Evolutionary conservation across 2,797 vertebrate genomes (phyloP), one percentile per base, ranked within the genome.

Genomic region (Nyctalus aviator): DNA sequence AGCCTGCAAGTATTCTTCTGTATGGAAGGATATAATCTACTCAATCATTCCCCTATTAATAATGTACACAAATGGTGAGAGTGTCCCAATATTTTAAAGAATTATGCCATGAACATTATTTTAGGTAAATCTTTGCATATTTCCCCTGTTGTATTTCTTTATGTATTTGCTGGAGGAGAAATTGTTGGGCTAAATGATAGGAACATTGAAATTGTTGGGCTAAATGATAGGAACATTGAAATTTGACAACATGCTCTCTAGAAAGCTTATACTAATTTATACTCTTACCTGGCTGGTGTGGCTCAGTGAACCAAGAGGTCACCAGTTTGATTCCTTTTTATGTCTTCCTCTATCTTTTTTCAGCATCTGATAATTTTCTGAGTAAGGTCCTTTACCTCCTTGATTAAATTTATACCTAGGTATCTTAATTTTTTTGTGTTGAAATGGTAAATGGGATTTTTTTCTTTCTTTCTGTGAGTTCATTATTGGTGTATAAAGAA

Each of bases 61-160:
- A 68, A 72, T 64, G 32, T 15, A 21, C 8, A 37, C 18, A n/a
- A 59, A 88, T 37, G 73, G 21, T 15, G 8, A 86, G 9, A 25
- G n/a, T 53, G 15, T 84, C 66, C 32, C 18, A 32, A 13, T 78
- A 81, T 76, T 87, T 94, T 79, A 92, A 76, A 91, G 62, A 88
- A 94, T 62, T 41, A 84, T 79, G 30, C 53, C 32, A 14, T 76
- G 20, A 57, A 46, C 17, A 72, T 32, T 5, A 15, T 90, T 93
- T 93, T 57, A 37, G 5, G 37, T 64, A 93, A 86, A 86, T 71
- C n/a, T 90, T 88, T 92, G 86, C 27, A 71, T 37, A 84, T 75
- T 30, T 59, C 8, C 41, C 9, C 17, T 84, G 20, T 64, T 69
- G 6, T 93, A 93, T 90, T 90, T 17, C 90, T 93, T 55, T 84